These are phyloP conservation scores for Eulemur rubriventer DNA, from an alignment of 2,797 vertebrate genomes.

Conservation along the genomic window DNA sequence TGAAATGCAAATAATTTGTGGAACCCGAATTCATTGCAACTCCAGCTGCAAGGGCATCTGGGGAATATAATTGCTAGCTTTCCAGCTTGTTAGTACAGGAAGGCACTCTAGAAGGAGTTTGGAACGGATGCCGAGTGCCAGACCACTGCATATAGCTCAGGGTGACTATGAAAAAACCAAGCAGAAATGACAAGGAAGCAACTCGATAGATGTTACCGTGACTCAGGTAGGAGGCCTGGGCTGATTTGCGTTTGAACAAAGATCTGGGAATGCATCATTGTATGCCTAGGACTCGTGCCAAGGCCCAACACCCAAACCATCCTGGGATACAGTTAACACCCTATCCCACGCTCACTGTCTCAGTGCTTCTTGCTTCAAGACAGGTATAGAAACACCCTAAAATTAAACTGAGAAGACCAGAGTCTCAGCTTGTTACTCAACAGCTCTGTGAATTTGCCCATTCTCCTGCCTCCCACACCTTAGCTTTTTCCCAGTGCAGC, in stretches of 20 bases:
- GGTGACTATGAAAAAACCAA: neutral
- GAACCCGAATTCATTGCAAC: neutral
- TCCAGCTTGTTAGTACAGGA: neutral
- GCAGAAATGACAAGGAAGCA: neutral
- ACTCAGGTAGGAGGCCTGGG: neutral
- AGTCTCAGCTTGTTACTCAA: neutral
- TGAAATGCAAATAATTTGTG: neutral
- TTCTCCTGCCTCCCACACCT: neutral
- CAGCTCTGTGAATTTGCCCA: neutral
- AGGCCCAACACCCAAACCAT: neutral
- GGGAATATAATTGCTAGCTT: neutral
- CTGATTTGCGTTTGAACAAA: neutral
- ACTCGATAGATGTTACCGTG: neutral
- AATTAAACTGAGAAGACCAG: neutral
- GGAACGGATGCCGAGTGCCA: neutral
- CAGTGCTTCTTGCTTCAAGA: neutral
- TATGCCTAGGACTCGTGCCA: neutral
- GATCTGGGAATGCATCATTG: neutral
- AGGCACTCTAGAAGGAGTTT: neutral
- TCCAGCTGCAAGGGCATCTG: neutral
- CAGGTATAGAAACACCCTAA: neutral
- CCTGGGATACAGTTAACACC: neutral
- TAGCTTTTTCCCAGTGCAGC: neutral
- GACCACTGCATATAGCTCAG: neutral
- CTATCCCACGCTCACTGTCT: neutral